Percentiles rank a stretch among this genome's conserved stretches.
Conservation (phyloP, 2,113 vertebrate genomes). For the Pseudorhombus dupliciocellatus region DNA sequence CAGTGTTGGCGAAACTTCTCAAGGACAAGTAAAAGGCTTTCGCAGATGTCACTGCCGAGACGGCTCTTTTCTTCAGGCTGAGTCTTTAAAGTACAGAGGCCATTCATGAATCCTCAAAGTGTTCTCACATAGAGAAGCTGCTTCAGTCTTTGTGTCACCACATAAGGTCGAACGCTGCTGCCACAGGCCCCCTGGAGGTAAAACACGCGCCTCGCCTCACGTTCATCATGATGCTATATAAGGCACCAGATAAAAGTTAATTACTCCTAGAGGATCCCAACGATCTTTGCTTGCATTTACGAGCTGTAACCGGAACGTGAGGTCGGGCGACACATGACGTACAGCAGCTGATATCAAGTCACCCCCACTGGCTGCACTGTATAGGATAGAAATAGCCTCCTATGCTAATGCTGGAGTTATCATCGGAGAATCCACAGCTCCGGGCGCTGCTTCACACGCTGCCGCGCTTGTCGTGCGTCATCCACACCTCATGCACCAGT, state of each 20-base stretch:
- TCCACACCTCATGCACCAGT: constrained; percentile 50
- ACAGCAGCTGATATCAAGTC: background rate
- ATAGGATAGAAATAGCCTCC: constrained; percentile 31
- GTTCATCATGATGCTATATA: constrained; percentile 38
- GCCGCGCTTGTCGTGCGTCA: constrained; percentile 55
- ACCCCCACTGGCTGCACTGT: constrained; percentile 6
- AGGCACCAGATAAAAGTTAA: background rate
- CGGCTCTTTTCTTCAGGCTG: background rate
- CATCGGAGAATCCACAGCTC: constrained; percentile 39
- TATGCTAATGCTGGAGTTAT: constrained; percentile 34
- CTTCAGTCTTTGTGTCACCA: constrained; percentile 11
- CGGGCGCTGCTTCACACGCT: constrained; percentile 51
- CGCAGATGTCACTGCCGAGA: background rate
- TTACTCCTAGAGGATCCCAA: constrained; percentile 12
- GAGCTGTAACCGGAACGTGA: constrained; percentile 8
- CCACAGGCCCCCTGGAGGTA: constrained; percentile 38
- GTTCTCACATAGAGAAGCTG: background rate
- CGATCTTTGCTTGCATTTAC: background rate
- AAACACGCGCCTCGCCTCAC: constrained; percentile 57
- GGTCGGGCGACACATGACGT: background rate
- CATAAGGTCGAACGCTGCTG: constrained; percentile 25
- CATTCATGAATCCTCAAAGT: constrained; percentile 6
- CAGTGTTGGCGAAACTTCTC: constrained; percentile 33
- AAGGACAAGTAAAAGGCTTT: constrained; percentile 28
- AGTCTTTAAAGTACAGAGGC: constrained; percentile 6